phyloP scores from a whole-genome alignment of 2,113 vertebrate species.

The Sakesphorus luctuosus region DNA sequence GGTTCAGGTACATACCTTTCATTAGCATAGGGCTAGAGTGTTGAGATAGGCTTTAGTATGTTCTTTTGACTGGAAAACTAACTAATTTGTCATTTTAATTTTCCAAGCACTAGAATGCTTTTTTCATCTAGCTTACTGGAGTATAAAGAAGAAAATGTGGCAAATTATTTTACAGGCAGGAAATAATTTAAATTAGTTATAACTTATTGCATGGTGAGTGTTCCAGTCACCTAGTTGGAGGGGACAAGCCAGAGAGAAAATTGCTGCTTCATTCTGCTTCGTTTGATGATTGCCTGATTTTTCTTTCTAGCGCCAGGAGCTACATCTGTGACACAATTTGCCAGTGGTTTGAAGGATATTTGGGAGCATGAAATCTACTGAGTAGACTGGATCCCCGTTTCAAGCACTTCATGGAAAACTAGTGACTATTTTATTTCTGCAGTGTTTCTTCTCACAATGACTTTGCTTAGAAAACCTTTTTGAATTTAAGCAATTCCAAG shows the following conservation, averaged over 20 bases:
- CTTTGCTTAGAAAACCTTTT: neutral
- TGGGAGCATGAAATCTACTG: neutral
- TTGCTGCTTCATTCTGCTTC: neutral
- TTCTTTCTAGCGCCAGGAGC: neutral
- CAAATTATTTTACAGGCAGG: neutral
- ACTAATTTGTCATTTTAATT: neutral
- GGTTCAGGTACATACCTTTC: neutral
- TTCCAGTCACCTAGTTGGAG: neutral
- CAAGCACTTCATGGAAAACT: neutral
- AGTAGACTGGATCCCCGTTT: neutral
- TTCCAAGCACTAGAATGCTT: neutral
- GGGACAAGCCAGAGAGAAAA: neutral
- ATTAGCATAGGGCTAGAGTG: neutral
- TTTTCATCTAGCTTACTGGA: neutral
- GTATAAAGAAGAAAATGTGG: neutral
- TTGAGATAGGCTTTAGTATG: neutral
- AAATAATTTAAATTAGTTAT: neutral
- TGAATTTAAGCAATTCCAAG: slow-evolving; percentile 13
- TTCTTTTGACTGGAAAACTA: neutral
- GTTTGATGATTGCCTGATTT: neutral
- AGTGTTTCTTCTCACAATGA: neutral
- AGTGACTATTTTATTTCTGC: neutral
- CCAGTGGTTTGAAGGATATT: neutral
- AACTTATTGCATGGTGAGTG: neutral
- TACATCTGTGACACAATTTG: neutral